A percentile compares a stretch with the other conserved stretches of the same genome.
These are phyloP conservation scores for Sebastes steindachneri DNA, from an alignment of 2,797 vertebrate genomes.

Conservation along the genomic window DNA sequence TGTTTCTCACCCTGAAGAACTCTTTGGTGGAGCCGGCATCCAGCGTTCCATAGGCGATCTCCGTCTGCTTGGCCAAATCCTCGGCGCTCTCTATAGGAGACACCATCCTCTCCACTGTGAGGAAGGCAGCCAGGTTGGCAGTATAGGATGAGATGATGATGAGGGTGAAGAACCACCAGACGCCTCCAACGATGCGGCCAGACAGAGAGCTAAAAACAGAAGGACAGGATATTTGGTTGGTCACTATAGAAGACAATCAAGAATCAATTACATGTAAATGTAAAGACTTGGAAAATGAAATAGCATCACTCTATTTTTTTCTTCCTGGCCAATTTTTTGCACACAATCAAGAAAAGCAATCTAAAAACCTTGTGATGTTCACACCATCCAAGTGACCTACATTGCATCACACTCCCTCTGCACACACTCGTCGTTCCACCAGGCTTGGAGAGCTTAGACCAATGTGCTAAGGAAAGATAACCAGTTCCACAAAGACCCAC, in stretches of 20 bases:
- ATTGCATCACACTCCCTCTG: constrained; percentile 67
- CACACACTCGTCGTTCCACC: constrained; percentile 56
- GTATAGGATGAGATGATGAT: constrained; percentile 99
- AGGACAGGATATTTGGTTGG: background rate
- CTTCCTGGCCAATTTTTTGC: constrained; percentile 11
- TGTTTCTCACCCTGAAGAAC: constrained; percentile 92
- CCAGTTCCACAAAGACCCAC: constrained; percentile 71
- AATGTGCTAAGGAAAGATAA: constrained; percentile 82
- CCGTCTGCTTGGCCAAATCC: constrained; percentile 98
- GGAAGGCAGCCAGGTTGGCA: constrained; percentile 98
- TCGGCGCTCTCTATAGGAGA: constrained; percentile 99
- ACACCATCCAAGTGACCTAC: constrained; percentile 64
- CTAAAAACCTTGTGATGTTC: constrained; percentile 53
- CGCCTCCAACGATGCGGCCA: constrained; percentile 96
- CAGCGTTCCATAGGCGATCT: constrained; percentile 97
- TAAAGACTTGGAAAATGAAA: background rate
- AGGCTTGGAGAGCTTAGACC: constrained; percentile 70
- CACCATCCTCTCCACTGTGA: constrained; percentile 99
- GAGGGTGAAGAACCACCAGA: constrained; percentile 99
- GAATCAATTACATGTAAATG: background rate
- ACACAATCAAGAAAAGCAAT: constrained; percentile 55
- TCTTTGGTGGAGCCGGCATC: constrained; percentile 98
- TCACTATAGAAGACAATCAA: background rate
- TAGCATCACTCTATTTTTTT: background rate
- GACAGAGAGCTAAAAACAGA: constrained; percentile 90